phyloP scores from a whole-genome alignment of 1,140 invertebrate genomes.

The Globodera ellingtonae region DNA sequence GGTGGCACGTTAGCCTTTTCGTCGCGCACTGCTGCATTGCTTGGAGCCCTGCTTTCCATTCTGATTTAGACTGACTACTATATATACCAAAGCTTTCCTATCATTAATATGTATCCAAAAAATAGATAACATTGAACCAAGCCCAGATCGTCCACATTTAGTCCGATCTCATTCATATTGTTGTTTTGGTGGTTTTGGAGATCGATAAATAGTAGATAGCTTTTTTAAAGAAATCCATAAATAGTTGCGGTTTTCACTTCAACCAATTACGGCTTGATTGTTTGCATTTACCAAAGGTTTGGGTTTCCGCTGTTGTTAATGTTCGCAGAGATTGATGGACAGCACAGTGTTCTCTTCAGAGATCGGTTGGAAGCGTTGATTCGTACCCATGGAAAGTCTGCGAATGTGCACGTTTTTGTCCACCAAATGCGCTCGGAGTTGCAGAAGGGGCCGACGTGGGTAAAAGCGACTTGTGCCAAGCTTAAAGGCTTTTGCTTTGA shows the following conservation, averaged over 20 bases:
- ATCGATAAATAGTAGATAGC: background rate
- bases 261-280: too few species aligned
- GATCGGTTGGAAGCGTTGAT: background rate
- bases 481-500: conserved; percentile 8
- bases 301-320: background rate
- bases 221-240: background rate
- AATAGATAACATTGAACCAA: too few species aligned
- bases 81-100: too few species aligned
- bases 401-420: background rate
- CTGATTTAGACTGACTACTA: too few species aligned
- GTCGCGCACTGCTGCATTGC: background rate
- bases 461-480: background rate
- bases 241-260: background rate
- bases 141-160: background rate
- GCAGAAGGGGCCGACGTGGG: conserved; percentile 15
- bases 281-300: too few species aligned
- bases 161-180: background rate
- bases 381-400: background rate
- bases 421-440: background rate
- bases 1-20: background rate
- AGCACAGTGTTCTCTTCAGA: background rate
- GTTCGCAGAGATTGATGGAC: background rate
- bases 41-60: background rate
- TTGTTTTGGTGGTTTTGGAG: background rate
- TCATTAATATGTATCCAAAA: too few species aligned